Evolutionary conservation across 1,140 invertebrate genomes (phyloP).

Genomic region (Drosophila simulans): DNA sequence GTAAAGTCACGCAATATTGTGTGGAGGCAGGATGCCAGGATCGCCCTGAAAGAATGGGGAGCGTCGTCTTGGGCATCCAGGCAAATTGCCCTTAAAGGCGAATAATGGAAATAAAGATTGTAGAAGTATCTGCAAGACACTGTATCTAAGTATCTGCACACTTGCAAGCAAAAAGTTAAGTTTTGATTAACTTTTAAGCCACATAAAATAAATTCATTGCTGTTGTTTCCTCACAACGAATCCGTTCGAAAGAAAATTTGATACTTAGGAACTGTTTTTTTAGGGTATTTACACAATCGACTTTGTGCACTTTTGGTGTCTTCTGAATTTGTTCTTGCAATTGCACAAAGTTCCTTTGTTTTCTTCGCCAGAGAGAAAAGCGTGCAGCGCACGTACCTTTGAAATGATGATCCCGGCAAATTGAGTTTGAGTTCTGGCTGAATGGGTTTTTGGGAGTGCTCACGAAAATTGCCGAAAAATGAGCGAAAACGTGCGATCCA

Average conservation of each 20-base stretch:
- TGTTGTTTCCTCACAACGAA: too few relatives aligned
- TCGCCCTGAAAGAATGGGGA: slow-evolving; percentile 16
- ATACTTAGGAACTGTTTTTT: not conserved
- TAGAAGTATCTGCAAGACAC: too few relatives aligned
- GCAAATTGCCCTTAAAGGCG: not conserved
- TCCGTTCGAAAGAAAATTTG: too few relatives aligned
- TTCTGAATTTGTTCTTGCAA: slow-evolving; percentile 29
- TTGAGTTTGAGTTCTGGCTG: slow-evolving; percentile 54
- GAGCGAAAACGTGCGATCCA: slow-evolving; percentile 20
- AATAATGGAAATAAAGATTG: not conserved
- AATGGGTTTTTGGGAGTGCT: slow-evolving; percentile 39
- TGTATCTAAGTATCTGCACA: too few relatives aligned
- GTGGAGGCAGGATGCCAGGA: slow-evolving; percentile 42
- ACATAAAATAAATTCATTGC: too few relatives aligned
- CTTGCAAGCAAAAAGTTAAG: too few relatives aligned
- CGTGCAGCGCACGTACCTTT: slow-evolving; percentile 71
- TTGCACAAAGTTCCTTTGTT: slow-evolving; percentile 41
- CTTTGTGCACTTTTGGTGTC: not conserved
- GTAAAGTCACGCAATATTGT: slow-evolving; percentile 69
- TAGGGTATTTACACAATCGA: slow-evolving; percentile 12
- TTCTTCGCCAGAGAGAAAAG: slow-evolving; percentile 34
- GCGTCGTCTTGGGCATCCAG: slow-evolving; percentile 1
- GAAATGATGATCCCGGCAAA: slow-evolving; percentile 41
- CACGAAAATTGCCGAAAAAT: slow-evolving; percentile 63
- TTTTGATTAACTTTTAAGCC: too few relatives aligned